Evolutionary conservation across 2,113 vertebrate species (phyloP).

Genomic region (Neotoma lepida): DNA sequence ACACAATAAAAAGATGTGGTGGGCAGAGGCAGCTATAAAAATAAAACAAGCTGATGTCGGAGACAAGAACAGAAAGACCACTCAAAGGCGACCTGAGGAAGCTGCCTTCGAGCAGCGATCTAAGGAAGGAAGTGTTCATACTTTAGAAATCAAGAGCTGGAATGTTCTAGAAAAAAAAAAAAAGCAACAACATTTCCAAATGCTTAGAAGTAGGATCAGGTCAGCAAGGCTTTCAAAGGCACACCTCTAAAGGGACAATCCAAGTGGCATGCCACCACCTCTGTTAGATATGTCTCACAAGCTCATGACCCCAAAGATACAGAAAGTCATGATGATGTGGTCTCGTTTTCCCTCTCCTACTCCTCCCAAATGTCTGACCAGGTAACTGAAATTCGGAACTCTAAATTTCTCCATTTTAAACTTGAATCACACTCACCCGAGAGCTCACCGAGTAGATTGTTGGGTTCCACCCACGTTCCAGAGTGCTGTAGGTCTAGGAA

Average conservation of each 20-base stretch:
- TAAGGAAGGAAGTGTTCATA: not conserved
- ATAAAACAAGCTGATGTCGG: not conserved
- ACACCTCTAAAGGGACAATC: not conserved
- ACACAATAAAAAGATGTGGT: not conserved
- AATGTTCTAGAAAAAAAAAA: not conserved
- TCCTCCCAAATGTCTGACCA: not conserved
- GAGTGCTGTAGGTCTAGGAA: not conserved
- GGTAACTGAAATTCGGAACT: not conserved
- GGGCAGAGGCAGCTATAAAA: not conserved
- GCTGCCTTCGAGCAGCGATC: not conserved
- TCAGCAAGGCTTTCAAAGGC: not conserved
- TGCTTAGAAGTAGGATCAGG: not conserved
- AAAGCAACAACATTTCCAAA: not conserved
- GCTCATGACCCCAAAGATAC: not conserved
- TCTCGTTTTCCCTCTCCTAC: not conserved
- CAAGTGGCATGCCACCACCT: not conserved
- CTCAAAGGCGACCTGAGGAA: not conserved
- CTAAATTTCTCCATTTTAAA: not conserved
- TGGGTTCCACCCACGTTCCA: not conserved
- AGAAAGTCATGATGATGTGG: not conserved
- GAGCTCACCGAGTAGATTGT: not conserved
- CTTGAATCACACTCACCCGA: not conserved
- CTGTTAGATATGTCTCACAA: not conserved
- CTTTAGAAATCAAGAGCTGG: not conserved
- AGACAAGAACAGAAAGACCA: not conserved